These are phyloP conservation scores for Oenanthe oenanthe DNA, from an alignment of 2,113 vertebrate species.

Conservation along the genomic window DNA sequence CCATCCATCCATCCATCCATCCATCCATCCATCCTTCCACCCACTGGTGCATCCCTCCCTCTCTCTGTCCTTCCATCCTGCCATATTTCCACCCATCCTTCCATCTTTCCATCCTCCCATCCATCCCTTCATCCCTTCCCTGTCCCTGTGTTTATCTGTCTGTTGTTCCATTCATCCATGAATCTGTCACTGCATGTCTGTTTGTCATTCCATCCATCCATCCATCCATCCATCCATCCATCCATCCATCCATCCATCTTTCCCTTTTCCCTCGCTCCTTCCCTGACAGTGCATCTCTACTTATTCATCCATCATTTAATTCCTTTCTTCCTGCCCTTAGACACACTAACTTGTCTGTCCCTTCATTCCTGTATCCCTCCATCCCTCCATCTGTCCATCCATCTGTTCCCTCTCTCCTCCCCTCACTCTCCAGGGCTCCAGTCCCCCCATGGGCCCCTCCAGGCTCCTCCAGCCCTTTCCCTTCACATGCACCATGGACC, in stretches of 20 bases:
- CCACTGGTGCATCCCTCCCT: too few species aligned
- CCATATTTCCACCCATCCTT: background rate
- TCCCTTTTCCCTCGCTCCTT: background rate
- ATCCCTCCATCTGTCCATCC: background rate
- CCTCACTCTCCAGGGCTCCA: accelerated
- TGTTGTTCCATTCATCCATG: background rate
- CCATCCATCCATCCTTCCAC: accelerated
- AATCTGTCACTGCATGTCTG: background rate
- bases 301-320: background rate
- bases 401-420: background rate
- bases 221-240: too few species aligned
- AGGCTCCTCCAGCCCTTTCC: background rate
- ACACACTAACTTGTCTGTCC: background rate
- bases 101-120: background rate
- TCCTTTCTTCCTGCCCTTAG: too few species aligned
- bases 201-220: background rate
- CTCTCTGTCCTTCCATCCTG: too few species aligned
- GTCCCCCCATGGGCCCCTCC: accelerated
- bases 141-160: background rate
- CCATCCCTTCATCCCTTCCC: too few species aligned
- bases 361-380: background rate
- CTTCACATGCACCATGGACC: accelerated
- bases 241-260: background rate
- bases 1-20: too few species aligned
- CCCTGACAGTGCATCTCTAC: background rate